Percentiles rank a stretch among this genome's conserved stretches.
These are phyloP conservation scores for Myodes glareolus DNA, from an alignment of 2,113 vertebrate species.

Conservation along the genomic window DNA sequence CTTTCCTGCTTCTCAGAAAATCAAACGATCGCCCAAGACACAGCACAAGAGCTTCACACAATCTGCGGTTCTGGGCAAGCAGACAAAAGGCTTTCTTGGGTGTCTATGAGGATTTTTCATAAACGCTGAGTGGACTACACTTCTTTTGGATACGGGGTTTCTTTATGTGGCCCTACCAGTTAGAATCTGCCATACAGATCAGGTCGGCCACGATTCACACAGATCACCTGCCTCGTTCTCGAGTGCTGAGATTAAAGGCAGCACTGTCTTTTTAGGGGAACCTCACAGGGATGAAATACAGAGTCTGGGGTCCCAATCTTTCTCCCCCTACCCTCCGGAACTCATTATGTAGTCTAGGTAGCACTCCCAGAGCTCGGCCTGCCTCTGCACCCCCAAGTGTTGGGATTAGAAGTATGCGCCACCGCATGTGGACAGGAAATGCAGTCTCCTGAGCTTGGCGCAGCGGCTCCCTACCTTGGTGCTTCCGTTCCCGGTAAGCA, in stretches of 20 bases:
- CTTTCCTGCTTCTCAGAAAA: constrained; percentile 24
- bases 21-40: not conserved
- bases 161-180: not conserved
- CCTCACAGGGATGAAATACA: not conserved
- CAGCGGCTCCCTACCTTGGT: constrained; percentile 89
- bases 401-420: no score
- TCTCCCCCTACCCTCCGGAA: not conserved
- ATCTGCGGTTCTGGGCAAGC: not conserved
- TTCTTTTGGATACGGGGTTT: not conserved
- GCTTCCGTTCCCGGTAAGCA: constrained; percentile 89
- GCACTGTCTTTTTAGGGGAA: not conserved
- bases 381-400: not conserved
- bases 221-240: not conserved
- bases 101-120: not conserved
- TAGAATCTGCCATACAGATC: not conserved
- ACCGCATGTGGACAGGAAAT: rapidly evolving
- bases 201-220: not conserved
- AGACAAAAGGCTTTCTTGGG: constrained; percentile 2
- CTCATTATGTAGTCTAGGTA: not conserved
- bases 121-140: not conserved
- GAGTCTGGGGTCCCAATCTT: not conserved
- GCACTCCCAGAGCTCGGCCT: not conserved
- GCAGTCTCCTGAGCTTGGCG: not conserved
- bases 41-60: not conserved
- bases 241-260: not conserved